Percentiles rank a stretch among this genome's conserved stretches.
phyloP scores from a whole-genome alignment of 2,888 invertebrate genomes.

The Acanthosepion esculentum region DNA sequence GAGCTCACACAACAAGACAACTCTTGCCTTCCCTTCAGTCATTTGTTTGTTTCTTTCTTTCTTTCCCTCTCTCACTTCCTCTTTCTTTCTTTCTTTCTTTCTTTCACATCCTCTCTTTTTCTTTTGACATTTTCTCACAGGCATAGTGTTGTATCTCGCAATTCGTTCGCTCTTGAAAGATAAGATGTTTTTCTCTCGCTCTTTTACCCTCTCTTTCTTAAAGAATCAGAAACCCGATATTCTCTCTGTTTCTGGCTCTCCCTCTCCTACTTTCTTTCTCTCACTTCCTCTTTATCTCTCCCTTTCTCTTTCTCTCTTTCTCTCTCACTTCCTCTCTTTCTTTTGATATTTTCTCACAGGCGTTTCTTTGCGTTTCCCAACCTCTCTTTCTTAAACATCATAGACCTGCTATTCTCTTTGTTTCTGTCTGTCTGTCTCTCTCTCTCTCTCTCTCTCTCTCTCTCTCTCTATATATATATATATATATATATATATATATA shows the following conservation, averaged over 20 bases:
- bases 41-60: background rate
- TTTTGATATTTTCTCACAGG: background rate
- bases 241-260: no score
- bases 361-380: background rate
- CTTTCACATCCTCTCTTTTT: background rate
- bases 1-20: background rate
- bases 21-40: background rate
- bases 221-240: no score
- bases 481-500: no score
- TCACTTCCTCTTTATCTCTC: no score
- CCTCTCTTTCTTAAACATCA: background rate
- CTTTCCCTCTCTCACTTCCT: no score
- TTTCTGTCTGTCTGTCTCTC: background rate
- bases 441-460: background rate
- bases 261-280: no score
- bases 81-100: background rate
- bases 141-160: no score
- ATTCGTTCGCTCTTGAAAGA: no score
- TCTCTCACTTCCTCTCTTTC: background rate
- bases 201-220: no score
- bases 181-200: no score
- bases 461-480: no score
- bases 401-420: background rate
- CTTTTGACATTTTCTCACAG: background rate
- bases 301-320: no score